phyloP scores from a whole-genome alignment of 2,797 vertebrate genomes.

The Potorous gilbertii region DNA sequence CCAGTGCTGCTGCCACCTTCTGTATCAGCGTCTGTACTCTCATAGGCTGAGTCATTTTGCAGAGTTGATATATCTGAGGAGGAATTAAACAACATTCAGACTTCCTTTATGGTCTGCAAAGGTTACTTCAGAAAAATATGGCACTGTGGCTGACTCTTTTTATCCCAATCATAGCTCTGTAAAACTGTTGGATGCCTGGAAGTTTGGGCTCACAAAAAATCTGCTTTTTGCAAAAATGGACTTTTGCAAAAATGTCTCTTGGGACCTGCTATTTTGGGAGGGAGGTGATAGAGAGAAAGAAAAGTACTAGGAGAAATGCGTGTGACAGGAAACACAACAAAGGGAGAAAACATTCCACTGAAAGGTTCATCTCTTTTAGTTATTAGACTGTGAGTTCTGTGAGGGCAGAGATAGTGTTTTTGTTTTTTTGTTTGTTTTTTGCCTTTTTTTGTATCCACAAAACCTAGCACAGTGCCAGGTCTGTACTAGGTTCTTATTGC shows the following conservation, averaged over 20 bases:
- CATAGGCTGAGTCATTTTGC: conserved; percentile 95
- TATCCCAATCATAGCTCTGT: not conserved
- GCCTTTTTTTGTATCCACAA: not conserved
- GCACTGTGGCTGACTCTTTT: not conserved
- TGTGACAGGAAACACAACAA: not conserved
- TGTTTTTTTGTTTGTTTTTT: not conserved
- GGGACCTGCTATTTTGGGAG: not conserved
- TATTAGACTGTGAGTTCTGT: not conserved
- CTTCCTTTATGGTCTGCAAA: not conserved
- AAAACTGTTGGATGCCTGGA: not conserved
- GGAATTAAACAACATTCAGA: conserved; percentile 65
- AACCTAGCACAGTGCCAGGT: not conserved
- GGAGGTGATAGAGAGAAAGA: not conserved
- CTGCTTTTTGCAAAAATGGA: not conserved
- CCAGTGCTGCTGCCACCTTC: conserved; percentile 80
- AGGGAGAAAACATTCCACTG: not conserved
- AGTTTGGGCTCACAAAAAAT: not conserved
- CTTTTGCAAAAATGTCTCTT: not conserved
- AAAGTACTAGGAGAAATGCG: not conserved
- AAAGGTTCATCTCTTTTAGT: not conserved
- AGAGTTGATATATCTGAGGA: conserved; percentile 87
- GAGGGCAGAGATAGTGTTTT: not conserved
- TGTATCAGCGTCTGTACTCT: conserved; percentile 92
- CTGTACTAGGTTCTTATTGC: not conserved
- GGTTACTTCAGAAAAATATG: not conserved